Conservation (phyloP, 2,797 vertebrate genomes). For the Phylloscopus collybita region DNA sequence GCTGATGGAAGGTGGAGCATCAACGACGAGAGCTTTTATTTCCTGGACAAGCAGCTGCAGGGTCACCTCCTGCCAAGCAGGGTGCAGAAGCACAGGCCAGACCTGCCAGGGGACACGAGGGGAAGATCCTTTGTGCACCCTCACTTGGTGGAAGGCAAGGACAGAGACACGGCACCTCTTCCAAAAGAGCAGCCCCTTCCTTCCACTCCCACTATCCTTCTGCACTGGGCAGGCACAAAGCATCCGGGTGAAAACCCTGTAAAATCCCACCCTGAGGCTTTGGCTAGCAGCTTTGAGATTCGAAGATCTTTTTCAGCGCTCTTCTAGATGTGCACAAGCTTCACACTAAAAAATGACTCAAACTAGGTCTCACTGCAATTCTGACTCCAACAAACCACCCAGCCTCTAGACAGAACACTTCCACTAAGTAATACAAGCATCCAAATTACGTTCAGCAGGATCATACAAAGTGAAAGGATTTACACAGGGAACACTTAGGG, state of each 20-base stretch:
- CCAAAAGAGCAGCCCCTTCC: not conserved
- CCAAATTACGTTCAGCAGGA: not conserved
- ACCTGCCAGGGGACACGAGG: not conserved
- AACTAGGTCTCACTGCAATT: not conserved
- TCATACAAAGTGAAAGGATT: not conserved
- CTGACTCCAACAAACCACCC: not conserved
- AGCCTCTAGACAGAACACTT: not conserved
- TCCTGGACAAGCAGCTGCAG: slow-evolving; percentile 17
- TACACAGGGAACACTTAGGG: not conserved
- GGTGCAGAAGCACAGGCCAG: not conserved
- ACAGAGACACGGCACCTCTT: not conserved
- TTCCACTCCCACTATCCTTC: not conserved
- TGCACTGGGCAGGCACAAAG: not conserved
- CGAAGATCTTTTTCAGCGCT: not conserved
- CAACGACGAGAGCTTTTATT: not conserved
- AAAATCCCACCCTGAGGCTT: not conserved
- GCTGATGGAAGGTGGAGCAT: not conserved
- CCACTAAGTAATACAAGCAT: not conserved
- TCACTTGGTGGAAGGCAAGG: not conserved
- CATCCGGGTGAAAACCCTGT: not conserved
- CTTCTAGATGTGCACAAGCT: not conserved
- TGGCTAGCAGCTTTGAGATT: not conserved
- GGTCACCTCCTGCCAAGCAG: not conserved
- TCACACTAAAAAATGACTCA: not conserved
- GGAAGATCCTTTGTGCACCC: not conserved